Percentiles rank a stretch among this genome's conserved stretches.
phyloP scores from a whole-genome alignment of 2,113 vertebrate species.

The Pseudorectes ferrugineus region DNA sequence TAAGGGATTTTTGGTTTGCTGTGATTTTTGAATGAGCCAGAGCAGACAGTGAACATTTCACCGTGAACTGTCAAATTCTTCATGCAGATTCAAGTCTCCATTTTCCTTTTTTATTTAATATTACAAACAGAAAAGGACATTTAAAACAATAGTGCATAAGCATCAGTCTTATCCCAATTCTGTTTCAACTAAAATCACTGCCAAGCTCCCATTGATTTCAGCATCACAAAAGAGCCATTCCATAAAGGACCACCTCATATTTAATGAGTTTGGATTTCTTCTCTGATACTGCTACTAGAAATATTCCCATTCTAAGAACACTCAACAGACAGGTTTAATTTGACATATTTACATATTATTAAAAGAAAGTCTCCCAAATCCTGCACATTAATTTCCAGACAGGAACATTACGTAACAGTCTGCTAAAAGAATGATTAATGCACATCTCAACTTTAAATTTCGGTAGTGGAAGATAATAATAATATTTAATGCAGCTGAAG shows the following conservation, averaged over 20 bases:
- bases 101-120: neutral
- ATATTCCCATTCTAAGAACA: neutral
- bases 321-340: neutral
- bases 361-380: neutral
- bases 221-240: neutral
- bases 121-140: neutral
- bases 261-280: neutral
- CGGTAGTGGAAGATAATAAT: neutral
- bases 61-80: neutral
- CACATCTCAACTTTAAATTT: neutral
- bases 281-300: neutral
- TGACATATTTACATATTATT: neutral
- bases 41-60: neutral
- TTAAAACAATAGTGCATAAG: neutral
- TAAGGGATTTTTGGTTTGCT: neutral
- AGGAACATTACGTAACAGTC: neutral
- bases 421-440: neutral
- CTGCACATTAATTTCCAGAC: neutral
- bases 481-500: neutral
- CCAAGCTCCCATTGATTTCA: neutral
- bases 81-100: neutral
- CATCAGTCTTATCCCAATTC: neutral
- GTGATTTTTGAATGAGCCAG: neutral
- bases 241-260: neutral
- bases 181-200: neutral